A percentile compares a stretch with the other conserved stretches of the same genome.
These are phyloP conservation scores for Vanessa cardui DNA, from an alignment of 2,888 invertebrate genomes.

Conservation along the genomic window DNA sequence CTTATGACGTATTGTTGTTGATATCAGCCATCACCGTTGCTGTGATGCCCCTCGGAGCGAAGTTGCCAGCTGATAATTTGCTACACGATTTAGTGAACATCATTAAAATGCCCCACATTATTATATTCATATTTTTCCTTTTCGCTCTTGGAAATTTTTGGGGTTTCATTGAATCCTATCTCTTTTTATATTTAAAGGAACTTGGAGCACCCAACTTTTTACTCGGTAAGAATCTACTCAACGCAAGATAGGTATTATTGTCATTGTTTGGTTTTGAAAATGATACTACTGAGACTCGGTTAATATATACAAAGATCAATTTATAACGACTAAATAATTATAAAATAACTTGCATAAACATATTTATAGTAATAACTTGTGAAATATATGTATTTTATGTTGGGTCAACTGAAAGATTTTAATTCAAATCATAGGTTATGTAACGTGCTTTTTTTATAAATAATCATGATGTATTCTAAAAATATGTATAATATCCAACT, in stretches of 20 bases:
- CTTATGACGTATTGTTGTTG: constrained; percentile 88
- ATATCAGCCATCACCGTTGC: constrained; percentile 89
- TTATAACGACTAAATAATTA: too few relatives aligned
- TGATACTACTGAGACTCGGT: too few relatives aligned
- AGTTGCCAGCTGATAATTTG: constrained; percentile 90
- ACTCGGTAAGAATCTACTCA: constrained; percentile 82
- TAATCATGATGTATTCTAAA: too few relatives aligned
- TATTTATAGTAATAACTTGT: too few relatives aligned
- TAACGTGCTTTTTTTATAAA: too few relatives aligned
- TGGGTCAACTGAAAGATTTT: too few relatives aligned
- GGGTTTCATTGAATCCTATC: constrained; percentile 94
- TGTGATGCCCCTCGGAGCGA: constrained; percentile 90
- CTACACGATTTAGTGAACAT: constrained; percentile 89
- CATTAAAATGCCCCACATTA: constrained; percentile 90
- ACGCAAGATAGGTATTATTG: not conserved
- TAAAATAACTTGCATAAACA: too few relatives aligned
- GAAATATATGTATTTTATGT: too few relatives aligned
- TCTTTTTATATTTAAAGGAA: constrained; percentile 93
- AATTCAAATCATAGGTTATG: too few relatives aligned
- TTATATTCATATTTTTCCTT: constrained; percentile 90
- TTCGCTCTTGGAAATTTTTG: constrained; percentile 93
- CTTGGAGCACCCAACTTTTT: constrained; percentile 92
- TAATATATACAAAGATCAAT: too few relatives aligned
- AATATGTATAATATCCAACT: not conserved
- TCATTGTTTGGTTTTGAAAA: not conserved